Conservation (phyloP, 2,797 vertebrate genomes). For the Mergus octosetaceus region DNA sequence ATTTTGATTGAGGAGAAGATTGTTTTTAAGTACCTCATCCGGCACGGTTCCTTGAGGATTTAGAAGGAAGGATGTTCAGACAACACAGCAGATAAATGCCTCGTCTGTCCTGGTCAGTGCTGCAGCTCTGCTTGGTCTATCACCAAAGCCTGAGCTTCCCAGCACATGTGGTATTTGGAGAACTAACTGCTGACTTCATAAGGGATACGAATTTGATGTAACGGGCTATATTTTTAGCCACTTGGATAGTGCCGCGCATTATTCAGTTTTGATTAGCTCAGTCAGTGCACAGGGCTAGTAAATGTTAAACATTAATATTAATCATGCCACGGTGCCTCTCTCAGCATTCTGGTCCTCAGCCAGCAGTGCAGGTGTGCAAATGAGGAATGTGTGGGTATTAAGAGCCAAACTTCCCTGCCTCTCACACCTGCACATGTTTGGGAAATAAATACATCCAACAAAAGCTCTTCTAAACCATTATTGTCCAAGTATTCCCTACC, state of each 20-base stretch:
- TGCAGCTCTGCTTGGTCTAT: background rate
- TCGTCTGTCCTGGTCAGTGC: background rate
- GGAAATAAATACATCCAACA: background rate
- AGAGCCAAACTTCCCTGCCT: slow-evolving; percentile 3
- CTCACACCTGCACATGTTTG: background rate
- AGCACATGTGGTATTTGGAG: background rate
- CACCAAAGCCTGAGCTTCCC: background rate
- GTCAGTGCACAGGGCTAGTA: background rate
- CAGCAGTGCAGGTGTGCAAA: slow-evolving; percentile 47
- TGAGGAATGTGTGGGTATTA: slow-evolving; percentile 5
- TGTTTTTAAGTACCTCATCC: background rate
- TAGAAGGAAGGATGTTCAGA: background rate
- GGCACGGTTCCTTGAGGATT: background rate
- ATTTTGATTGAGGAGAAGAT: background rate
- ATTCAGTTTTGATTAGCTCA: slow-evolving; percentile 1
- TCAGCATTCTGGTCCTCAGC: background rate
- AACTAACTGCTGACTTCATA: background rate
- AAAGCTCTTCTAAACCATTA: background rate
- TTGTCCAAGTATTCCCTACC: background rate
- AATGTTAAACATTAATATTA: slow-evolving; percentile 14
- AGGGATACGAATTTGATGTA: background rate
- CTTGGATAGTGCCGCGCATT: background rate
- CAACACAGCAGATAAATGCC: background rate
- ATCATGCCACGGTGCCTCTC: background rate
- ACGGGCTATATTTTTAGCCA: background rate